Evolutionary conservation across 2,888 invertebrate species (phyloP), one percentile per base, ranked within the genome.

Genomic region (Habrosyne pyritoides): DNA sequence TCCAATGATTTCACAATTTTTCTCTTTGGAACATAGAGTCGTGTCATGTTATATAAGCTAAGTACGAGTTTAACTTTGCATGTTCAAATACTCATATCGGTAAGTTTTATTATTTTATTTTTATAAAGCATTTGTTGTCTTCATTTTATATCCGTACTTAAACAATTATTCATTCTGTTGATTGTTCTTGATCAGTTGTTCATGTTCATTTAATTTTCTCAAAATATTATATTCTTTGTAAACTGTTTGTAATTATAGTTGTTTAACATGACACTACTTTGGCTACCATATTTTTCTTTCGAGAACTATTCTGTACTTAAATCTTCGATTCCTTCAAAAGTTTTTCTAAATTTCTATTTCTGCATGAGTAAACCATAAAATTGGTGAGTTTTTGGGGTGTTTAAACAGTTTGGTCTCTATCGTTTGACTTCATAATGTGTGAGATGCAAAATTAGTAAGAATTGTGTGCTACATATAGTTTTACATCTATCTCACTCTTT

Each of bases 1-100:
- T 57, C 58, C 54, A 64, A 67, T 67, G 55, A 63, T 65, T 64
- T 66, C 64, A 65, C 42, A 18, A 8, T 18, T n/a, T 18, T 50
- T 21, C 28, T 50, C 4, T 21, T 30, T n/a, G n/a, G 6, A 50
- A 50, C 28, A 50, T 2, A 8, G 28, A 4, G 50, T 28, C 21
- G 30, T 50, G 18, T 50, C 21, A 50, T 50, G 28, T 28, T 28
- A 18, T 30, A 6, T 12, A 2, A 14, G 2, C 36, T 14, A 36
- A 3, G 18, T 42, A n/a, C 1, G n/a, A 4, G n/a, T 1, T 28
- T 28, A 28, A 10, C n/a, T n/a, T n/a, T 28, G 28, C 28, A 28
- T 10, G 28, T n/a, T n/a, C 28, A 28, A 28, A 2, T 10, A 28
- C 8, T 28, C 28, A 8, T 10, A 7, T 10, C 28, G 28, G 28